Percentiles rank a stretch among this genome's conserved stretches.
Conservation (phyloP, 2,888 invertebrate species). For the Drosophila meridionalis region DNA sequence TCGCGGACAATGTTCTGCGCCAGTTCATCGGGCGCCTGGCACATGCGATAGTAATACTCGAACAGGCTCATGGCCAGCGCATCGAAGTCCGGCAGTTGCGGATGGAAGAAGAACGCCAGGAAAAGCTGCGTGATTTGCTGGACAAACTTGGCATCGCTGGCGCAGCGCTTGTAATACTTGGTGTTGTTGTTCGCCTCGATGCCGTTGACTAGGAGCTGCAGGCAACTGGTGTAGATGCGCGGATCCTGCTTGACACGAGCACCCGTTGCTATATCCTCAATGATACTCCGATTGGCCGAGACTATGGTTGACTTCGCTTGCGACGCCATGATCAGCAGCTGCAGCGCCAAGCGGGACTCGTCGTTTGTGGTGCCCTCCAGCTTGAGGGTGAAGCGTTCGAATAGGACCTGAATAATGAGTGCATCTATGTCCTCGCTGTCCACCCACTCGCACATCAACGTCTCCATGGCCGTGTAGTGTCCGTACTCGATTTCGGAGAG, state of each 20-base stretch:
- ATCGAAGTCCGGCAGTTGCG: conserved; percentile 86
- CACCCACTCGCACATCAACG: conserved; percentile 88
- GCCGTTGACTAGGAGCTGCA: conserved; percentile 82
- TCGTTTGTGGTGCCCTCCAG: conserved; percentile 89
- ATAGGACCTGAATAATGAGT: conserved; percentile 89
- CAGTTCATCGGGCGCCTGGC: conserved; percentile 87
- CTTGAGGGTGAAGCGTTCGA: conserved; percentile 93
- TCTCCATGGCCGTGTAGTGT: conserved; percentile 88
- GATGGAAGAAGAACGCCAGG: conserved; percentile 85
- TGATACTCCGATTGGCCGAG: conserved; percentile 89
- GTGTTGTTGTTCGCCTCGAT: conserved; percentile 79
- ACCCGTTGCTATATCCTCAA: conserved; percentile 90
- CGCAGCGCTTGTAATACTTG: conserved; percentile 83
- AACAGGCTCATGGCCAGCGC: conserved; percentile 86
- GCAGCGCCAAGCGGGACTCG: conserved; percentile 90
- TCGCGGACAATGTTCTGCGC: conserved; percentile 86
- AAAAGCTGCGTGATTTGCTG: conserved; percentile 84
- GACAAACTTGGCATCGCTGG: conserved; percentile 75
- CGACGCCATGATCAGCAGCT: conserved; percentile 92
- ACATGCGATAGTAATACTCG: conserved; percentile 87
- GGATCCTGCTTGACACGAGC: conserved; percentile 83
- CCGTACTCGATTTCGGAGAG: conserved; percentile 86
- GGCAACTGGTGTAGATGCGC: conserved; percentile 80
- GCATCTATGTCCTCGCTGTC: conserved; percentile 87
- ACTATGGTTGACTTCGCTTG: conserved; percentile 87